Evolutionary conservation across 2,888 invertebrate genomes (phyloP).

Genomic region (Cheilosia vernalis): DNA sequence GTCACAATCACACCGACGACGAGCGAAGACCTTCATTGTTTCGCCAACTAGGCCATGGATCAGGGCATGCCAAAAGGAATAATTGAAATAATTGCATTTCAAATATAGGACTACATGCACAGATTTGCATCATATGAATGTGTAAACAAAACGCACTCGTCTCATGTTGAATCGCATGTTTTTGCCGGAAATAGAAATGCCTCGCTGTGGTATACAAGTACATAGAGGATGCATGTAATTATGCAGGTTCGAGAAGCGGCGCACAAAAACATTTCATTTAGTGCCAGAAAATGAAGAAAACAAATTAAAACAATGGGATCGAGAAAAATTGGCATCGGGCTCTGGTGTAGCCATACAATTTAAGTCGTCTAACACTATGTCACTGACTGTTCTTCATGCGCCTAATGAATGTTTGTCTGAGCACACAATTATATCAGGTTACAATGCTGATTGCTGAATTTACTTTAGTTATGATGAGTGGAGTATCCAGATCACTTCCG

Average conservation of each 20-base stretch:
- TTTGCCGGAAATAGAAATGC: constrained; percentile 74
- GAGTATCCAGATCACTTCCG: constrained; percentile 93
- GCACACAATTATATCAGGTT: constrained; percentile 63
- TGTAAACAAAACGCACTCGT: constrained; percentile 74
- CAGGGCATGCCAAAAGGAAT: constrained; percentile 64
- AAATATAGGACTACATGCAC: constrained; percentile 41
- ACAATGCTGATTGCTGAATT: constrained; percentile 78
- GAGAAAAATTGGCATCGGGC: constrained; percentile 60
- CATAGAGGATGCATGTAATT: constrained; percentile 41
- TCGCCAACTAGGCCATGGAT: constrained; percentile 75
- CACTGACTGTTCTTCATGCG: constrained; percentile 22
- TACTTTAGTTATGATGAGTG: constrained; percentile 95
- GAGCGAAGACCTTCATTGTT: constrained; percentile 70
- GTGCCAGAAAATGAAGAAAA: constrained; percentile 51
- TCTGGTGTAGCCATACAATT: constrained; percentile 51
- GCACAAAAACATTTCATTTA: constrained; percentile 64
- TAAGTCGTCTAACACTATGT: constrained; percentile 29
- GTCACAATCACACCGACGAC: constrained; percentile 19
- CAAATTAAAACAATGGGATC: constrained; percentile 63
- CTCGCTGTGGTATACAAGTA: constrained; percentile 74
- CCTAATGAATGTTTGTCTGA: constrained; percentile 21
- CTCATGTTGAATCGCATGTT: constrained; percentile 49
- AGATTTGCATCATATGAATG: constrained; percentile 49
- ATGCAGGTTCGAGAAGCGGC: constrained; percentile 46
- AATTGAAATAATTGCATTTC: constrained; percentile 64